Evolutionary conservation across 2,113 vertebrate genomes (phyloP).

Genomic region (Kryptolebias marmoratus): DNA sequence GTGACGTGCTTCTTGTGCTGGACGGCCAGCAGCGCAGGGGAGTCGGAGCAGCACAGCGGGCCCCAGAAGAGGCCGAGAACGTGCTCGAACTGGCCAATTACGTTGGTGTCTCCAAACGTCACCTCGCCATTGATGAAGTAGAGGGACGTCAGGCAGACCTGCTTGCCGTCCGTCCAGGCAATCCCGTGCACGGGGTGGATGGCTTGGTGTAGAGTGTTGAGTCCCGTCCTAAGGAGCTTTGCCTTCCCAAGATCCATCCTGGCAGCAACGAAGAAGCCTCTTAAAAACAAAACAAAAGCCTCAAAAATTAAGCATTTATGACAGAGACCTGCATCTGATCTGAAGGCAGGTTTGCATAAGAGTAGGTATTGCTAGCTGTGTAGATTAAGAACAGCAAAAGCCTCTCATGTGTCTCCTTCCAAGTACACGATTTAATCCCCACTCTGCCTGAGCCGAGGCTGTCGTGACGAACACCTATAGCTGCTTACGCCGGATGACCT

Average conservation of each 20-base stretch:
- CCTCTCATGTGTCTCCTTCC: conserved; percentile 70
- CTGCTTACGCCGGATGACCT: conserved; percentile 78
- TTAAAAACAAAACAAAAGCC: conserved; percentile 10
- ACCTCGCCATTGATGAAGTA: conserved; percentile 80
- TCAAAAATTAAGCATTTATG: conserved; percentile 34
- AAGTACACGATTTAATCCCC: conserved; percentile 80
- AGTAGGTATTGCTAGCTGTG: conserved; percentile 49
- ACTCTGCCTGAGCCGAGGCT: conserved; percentile 62
- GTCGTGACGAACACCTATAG: conserved; percentile 73
- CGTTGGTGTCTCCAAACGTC: conserved; percentile 88
- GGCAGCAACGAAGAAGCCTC: conserved; percentile 20
- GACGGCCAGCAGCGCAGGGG: conserved; percentile 86
- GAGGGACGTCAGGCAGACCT: conserved; percentile 88
- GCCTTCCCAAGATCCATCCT: conserved; percentile 94
- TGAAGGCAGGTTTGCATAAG: conserved; percentile 18
- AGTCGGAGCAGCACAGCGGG: conserved; percentile 73
- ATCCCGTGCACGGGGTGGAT: conserved; percentile 92
- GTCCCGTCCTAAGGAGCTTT: conserved; percentile 88
- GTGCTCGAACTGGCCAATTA: conserved; percentile 93
- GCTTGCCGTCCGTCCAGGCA: conserved; percentile 94
- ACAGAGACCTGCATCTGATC: conserved; percentile 20
- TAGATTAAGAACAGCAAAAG: conserved; percentile 77
- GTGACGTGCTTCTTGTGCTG: conserved; percentile 91
- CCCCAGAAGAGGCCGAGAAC: conserved; percentile 93
- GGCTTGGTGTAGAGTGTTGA: conserved; percentile 91